These are phyloP conservation scores for Pseudomyrmex concolor DNA, from an alignment of 1,140 invertebrate genomes.

Conservation along the genomic window DNA sequence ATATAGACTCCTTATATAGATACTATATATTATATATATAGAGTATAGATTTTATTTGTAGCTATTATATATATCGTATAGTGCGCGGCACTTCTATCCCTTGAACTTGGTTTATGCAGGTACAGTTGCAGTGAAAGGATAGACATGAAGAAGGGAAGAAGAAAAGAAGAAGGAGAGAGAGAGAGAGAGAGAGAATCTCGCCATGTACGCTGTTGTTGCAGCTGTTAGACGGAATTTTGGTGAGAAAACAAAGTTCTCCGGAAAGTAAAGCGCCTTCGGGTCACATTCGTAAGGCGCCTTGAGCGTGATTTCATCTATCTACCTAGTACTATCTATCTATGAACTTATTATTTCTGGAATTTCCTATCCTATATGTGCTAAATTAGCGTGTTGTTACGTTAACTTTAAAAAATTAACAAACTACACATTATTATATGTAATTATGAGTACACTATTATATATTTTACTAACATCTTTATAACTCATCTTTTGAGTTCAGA, in stretches of 20 bases:
- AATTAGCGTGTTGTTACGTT: conserved; percentile 12
- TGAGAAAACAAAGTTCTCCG: conserved; percentile 74
- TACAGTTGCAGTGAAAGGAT: conserved; percentile 70
- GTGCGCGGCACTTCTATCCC: conserved; percentile 58
- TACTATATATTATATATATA: background rate
- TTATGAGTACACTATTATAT: too few species aligned
- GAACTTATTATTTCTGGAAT: conserved; percentile 54
- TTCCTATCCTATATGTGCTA: conserved; percentile 55
- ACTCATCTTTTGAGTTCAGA: background rate
- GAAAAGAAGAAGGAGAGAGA: conserved; percentile 12
- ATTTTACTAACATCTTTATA: conserved; percentile 12
- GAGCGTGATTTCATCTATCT: conserved; percentile 52
- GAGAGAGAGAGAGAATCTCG: conserved; percentile 35
- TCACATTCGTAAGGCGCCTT: conserved; percentile 52
- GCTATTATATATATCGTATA: conserved; percentile 55
- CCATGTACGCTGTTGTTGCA: conserved; percentile 70
- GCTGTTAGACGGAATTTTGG: conserved; percentile 73
- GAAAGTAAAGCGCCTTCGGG: conserved; percentile 73
- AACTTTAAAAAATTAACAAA: conserved; percentile 53
- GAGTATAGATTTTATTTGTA: conserved; percentile 63
- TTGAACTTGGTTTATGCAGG: conserved; percentile 69
- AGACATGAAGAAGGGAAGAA: conserved; percentile 47
- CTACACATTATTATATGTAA: background rate
- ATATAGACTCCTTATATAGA: background rate
- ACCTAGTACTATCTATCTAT: conserved; percentile 21